Conservation (phyloP, 2,888 invertebrate genomes). For the Tetragonisca angustula region DNA sequence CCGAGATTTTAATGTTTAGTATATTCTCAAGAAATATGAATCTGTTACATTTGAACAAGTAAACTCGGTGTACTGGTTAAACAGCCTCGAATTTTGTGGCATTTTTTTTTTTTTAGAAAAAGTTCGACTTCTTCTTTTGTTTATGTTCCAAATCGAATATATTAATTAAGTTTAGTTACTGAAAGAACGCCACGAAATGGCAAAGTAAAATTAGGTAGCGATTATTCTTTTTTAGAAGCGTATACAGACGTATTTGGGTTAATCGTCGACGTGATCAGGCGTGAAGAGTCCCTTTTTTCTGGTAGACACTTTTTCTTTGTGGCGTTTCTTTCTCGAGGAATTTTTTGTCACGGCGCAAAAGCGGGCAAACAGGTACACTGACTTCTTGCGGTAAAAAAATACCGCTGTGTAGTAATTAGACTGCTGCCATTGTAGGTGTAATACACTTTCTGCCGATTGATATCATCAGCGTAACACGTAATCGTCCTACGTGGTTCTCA, state of each 20-base stretch:
- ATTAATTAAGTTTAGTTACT: not conserved
- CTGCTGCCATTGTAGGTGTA: not conserved
- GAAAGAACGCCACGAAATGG: not conserved
- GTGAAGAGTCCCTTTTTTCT: not conserved
- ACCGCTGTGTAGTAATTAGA: not conserved
- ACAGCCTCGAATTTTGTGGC: not conserved
- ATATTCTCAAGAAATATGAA: too few relatives aligned
- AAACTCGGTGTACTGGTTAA: not conserved
- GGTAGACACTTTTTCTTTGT: not conserved
- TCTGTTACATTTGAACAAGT: too few relatives aligned
- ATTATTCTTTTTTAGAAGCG: not conserved
- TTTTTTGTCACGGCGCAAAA: not conserved
- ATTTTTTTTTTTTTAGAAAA: not conserved
- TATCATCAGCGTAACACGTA: not conserved
- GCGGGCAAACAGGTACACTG: not conserved
- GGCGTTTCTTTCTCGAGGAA: not conserved
- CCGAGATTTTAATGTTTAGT: too few relatives aligned
- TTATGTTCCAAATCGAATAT: not conserved
- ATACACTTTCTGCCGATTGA: not conserved
- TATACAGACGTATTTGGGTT: not conserved
- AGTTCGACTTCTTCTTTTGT: not conserved
- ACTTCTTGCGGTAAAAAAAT: conserved; percentile 1
- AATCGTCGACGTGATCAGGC: not conserved
- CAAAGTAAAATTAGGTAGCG: not conserved
- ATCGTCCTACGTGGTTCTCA: not conserved